A percentile compares a stretch with the other conserved stretches of the same genome.
Evolutionary conservation across 35 echinoderm and acorn worm species (phyloP).

Genomic region (Heliocidaris erythrogramma): DNA sequence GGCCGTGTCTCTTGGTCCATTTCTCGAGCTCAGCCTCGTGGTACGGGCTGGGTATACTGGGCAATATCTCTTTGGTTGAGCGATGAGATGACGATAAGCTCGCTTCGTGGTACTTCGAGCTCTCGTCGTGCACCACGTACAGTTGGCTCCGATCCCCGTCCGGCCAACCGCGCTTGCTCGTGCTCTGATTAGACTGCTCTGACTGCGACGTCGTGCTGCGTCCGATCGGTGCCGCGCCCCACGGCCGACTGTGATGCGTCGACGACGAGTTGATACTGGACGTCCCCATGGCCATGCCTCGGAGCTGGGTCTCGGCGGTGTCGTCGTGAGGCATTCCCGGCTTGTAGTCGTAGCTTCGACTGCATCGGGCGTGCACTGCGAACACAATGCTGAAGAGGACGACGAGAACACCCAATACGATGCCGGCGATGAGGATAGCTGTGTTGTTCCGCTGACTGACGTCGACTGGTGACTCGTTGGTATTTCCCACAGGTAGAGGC

Average conservation of each 20-base stretch:
- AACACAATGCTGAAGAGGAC: conserved; percentile 70
- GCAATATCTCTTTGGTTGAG: conserved; percentile 49
- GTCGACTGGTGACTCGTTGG: conserved; percentile 20
- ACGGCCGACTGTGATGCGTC: conserved; percentile 62
- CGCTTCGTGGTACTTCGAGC: conserved; percentile 67
- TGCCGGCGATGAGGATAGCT: conserved; percentile 64
- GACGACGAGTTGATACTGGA: conserved; percentile 72
- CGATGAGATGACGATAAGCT: conserved; percentile 72
- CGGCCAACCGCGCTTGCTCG: conserved; percentile 73
- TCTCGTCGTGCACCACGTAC: conserved; percentile 79
- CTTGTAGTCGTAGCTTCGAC: conserved; percentile 38
- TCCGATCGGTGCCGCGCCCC: conserved; percentile 59
- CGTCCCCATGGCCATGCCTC: conserved; percentile 32
- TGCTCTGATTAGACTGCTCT: conserved; percentile 70
- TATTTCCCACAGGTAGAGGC: conserved; percentile 38
- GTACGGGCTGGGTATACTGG: conserved; percentile 71
- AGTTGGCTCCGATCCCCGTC: conserved; percentile 72
- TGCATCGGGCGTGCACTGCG: conserved; percentile 71
- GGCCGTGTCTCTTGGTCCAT: neutral
- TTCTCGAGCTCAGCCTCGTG: conserved; percentile 62
- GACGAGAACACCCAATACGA: conserved; percentile 57
- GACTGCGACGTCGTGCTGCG: conserved; percentile 81
- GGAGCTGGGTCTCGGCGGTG: conserved; percentile 22
- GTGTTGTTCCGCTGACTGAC: conserved; percentile 58
- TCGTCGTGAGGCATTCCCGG: conserved; percentile 23